These are phyloP conservation scores for Melanotus villosus DNA, from an alignment of 2,888 invertebrate species.

Conservation along the genomic window DNA sequence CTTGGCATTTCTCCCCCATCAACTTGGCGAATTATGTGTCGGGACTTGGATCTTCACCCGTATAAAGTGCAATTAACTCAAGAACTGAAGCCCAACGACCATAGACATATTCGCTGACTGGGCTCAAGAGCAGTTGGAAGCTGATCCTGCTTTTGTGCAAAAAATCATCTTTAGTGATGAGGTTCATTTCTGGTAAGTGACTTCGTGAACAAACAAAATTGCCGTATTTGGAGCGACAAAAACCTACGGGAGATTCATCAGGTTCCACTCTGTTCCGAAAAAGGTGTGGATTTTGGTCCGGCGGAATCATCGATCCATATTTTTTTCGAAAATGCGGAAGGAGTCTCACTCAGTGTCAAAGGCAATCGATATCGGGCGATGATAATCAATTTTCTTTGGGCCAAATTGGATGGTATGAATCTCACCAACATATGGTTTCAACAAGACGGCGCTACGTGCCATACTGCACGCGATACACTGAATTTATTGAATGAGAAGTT, in stretches of 20 bases:
- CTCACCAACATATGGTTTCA: neutral
- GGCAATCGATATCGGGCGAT: neutral
- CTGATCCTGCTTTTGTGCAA: neutral
- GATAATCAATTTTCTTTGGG: neutral
- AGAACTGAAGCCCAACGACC: slow-evolving; percentile 21
- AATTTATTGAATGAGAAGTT: neutral
- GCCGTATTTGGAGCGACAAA: neutral
- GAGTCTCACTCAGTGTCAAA: neutral
- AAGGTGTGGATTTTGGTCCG: neutral
- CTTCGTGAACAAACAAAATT: slow-evolving; percentile 5
- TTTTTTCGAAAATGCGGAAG: neutral
- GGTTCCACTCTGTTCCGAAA: neutral
- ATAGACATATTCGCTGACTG: neutral
- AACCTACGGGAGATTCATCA: slow-evolving; percentile 1
- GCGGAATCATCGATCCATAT: neutral
- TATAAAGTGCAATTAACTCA: slow-evolving; percentile 44
- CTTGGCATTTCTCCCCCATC: neutral
- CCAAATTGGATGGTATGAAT: neutral
- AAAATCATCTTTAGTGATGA: slow-evolving; percentile 17
- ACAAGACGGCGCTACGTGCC: neutral
- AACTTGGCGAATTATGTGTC: slow-evolving; percentile 4
- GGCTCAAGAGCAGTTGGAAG: neutral
- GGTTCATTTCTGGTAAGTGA: slow-evolving; percentile 18
- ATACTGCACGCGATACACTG: neutral
- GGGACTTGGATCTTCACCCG: slow-evolving; percentile 39